Base-by-base conservation (phyloP, 2,888 invertebrate species). In the Cartodere bifasciata region DNA sequence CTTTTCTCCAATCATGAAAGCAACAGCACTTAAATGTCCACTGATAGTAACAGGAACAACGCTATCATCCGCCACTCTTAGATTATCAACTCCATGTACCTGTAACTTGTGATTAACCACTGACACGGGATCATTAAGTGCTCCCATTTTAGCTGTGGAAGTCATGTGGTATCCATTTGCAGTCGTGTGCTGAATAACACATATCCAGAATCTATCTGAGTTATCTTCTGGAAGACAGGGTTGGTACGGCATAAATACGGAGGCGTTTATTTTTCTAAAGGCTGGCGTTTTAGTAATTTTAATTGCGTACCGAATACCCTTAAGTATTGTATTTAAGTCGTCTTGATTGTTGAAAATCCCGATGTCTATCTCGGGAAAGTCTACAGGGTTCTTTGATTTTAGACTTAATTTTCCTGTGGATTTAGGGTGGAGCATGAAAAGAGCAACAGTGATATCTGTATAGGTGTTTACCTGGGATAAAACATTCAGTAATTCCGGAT, bases 81-180 rank as follows among this genome's bases (percentile, higher is more conserved):
- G 51, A 3, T 57, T 57, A 4, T 62, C 45, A 3, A 75, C 52
- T 2, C 75, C 75, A 40, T 70, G 60, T 1, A 77, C 75, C 37
- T 65, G 62, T 10, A 75, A 52, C 41, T 70, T 63, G 2, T 69
- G 64, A 48, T 72, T 70, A 1, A 78, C 75, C 2, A 79, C 72
- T 1, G 75, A 68, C 0, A 55, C 61, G 0, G 66, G 63, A 46
- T 78, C 77, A 1, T 49, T 56, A 1, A 49, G 49, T 0, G 75
- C 72, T 0, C 79, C 80, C 80, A 80, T 80, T 45, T 75, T 75
- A 40, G 72, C 72, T 1, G 78, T 77, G 3, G 70, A 71, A 3
- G 43, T 42, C 31, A 41, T 41, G 37, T 50, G 42, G 24, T 45
- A 38, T n/a, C 44, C 26, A 11, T 44, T 40, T 1, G 35, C 34